Base-by-base conservation (phyloP, 1,140 invertebrate species). In the Armadillidium nasatum region DNA sequence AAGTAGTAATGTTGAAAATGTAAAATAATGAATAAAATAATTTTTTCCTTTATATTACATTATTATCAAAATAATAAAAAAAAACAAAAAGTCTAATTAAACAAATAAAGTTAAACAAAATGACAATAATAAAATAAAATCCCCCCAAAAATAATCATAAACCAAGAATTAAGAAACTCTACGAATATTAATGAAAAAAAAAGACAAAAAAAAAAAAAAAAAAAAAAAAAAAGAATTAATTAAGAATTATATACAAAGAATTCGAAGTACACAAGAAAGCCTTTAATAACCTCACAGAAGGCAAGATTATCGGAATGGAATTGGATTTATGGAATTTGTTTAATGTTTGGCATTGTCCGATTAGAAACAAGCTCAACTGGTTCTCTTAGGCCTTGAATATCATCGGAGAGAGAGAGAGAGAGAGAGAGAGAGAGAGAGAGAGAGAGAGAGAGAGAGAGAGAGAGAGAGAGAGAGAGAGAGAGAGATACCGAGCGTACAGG, bases 241-340 rank as follows among this genome's bases (percentile, higher is more conserved):
- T 60, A 60, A 19, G 11, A 19, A 33, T 13, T 60, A 15, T 60
- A 60, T 60, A 60, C 50, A 60, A 60, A 60, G 50, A 13, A 60
- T 60, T 60, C 50, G 50, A 19, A 19, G 50, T 15, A 60, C 19
- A 60, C 11, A 60, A 60, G 50, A 60, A 19, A 60, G 50, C 11
- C 11, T 60, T 60, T 60, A 60, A 60, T 60, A 60, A 60, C 11
- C 50, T 60, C 11, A 60, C 11, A 60, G 50, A 60, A 60, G 50
- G 50, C 50, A 60, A 60, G 19, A 15, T 60, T 60, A 60, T 60
- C 50, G 11, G 11, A 7, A 60, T 60, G 50, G 50, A 60, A 60
- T 13, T 60, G 50, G 19, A 60, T 60, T 60, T 60, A 60, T 60
- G 50, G 50, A 60, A 60, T 60, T 60, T 60, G 50, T 60, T 60